Evolutionary conservation across 2,797 vertebrate genomes (phyloP), one percentile per base, ranked within the genome.

Genomic region (Platyrinchus mystaceus): DNA sequence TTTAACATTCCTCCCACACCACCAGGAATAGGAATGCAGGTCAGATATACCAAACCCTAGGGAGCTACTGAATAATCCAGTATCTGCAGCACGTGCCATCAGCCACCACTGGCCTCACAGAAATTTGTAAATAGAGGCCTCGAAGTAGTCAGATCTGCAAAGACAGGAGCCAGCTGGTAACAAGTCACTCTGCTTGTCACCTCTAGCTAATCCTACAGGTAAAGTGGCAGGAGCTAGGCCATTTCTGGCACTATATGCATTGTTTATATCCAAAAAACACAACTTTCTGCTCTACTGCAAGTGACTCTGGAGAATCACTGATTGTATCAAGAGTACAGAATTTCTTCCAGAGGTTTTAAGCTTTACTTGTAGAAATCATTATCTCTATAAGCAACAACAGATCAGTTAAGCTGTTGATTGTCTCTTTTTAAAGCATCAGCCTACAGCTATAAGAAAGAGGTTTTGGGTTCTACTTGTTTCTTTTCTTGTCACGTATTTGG

Each of bases 171-270:
- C 52, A 81, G 56, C 12, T 24, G n/a, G 32, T 43, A 74, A 62
- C 16, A 32, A 0, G 0, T 34, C 39, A 8, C 36, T 49, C 43
- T 20, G 2, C 0, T 32, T 22, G 10, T 19, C 47, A 50, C 21
- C 30, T 44, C 15, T 37, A 70, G 36, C 10, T 58, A 77, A 46
- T 9, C 36, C 52, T 12, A 3, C 39, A 84, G 43, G n/a, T 22
- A 56, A 53, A 2, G 0, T 52, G 32, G 55, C 49, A 44, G 26
- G 16, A 60, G 9, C 3, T 24, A 12, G 26, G 22, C 50, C 23
- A 41, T 26, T 80, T 60, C 68, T 73, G 52, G 56, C 43, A 30
- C 47, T 10, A 8, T 6, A 39, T 10, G 34, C 30, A 46, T 24
- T 0, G 0, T 6, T 74, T 21, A 14, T 12, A 60, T 5, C 12